Percentiles rank a stretch among this genome's conserved stretches.
Conservation (phyloP, 2,888 invertebrate genomes). For the Apamea monoglypha region DNA sequence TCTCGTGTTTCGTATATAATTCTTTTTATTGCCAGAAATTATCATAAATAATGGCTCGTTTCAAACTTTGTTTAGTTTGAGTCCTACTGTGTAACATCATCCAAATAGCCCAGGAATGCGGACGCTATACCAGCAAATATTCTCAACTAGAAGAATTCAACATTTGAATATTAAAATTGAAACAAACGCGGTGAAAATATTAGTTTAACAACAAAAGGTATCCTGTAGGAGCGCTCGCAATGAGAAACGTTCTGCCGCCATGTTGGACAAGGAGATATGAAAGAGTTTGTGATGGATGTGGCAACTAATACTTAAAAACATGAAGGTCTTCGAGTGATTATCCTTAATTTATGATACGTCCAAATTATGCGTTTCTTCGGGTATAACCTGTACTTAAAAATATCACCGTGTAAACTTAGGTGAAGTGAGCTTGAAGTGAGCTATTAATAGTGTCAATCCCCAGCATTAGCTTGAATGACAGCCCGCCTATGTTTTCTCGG, state of each 20-base stretch:
- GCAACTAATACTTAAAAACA: background rate
- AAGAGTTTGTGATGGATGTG: background rate
- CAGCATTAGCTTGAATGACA: background rate
- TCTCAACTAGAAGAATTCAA: slow-evolving; percentile 30
- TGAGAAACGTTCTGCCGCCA: slow-evolving; percentile 60
- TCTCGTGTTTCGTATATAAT: no score
- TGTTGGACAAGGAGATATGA: background rate
- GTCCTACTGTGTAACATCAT: background rate
- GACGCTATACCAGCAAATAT: slow-evolving; percentile 7
- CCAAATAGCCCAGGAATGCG: background rate
- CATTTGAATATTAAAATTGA: slow-evolving; percentile 56
- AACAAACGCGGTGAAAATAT: slow-evolving; percentile 64
- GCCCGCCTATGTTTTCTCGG: background rate
- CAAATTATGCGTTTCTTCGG: no score
- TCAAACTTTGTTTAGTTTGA: background rate
- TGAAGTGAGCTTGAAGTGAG: background rate
- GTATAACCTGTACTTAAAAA: no score
- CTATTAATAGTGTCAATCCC: no score
- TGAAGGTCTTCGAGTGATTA: no score
- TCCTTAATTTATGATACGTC: no score
- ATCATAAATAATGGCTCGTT: background rate
- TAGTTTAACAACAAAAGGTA: slow-evolving; percentile 69
- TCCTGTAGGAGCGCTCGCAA: slow-evolving; percentile 62
- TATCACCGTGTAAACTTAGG: background rate
- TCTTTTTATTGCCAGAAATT: no score